Evolutionary conservation across 2,888 invertebrate species (phyloP), one percentile per base, ranked within the genome.

Genomic region (Drosophila macrospina): DNA sequence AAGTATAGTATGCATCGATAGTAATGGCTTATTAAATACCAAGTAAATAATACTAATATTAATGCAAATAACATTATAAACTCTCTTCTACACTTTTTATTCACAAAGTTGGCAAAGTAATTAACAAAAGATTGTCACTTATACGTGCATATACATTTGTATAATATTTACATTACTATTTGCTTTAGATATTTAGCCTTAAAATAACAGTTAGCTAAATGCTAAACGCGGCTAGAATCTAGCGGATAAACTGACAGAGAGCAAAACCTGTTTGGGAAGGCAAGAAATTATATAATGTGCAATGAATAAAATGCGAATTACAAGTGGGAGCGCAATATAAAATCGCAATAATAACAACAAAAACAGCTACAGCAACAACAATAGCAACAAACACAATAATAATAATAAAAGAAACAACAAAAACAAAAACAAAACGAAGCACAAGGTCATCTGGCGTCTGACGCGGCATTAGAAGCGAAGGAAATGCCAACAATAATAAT

Each of bases 391-490:
- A 45, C 5, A 68, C 32, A 45, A 20, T 16, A 56, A 60, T 45
- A 66, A 45, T 55, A 66, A 61, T 32, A 67, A 41, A 59, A 56
- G 34, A 59, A 36, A 55, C 8, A 44, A 34, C 13, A 50, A 34
- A 24, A 62, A 55, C 48, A 57, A 63, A 11, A 57, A 68, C 34
- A 73, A 74, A 68, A 68, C 69, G 59, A 72, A 69, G 63, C 78
- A 80, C 85, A 85, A 85, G 85, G 85, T 87, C 88, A 87, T 54
- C 62, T 50, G 56, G 70, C 55, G 81, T 80, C 78, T 75, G 79
- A 79, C 76, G 78, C 73, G 63, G 72, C 76, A 71, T 83, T 82
- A 86, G 80, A 87, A 87, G 86, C 85, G 85, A 88, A 88, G 85
- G 78, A 82, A 86, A 86, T 68, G 76, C 76, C 78, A 66, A 69